These are phyloP conservation scores for Strix uralensis DNA, from an alignment of 2,113 vertebrate genomes.

Conservation along the genomic window DNA sequence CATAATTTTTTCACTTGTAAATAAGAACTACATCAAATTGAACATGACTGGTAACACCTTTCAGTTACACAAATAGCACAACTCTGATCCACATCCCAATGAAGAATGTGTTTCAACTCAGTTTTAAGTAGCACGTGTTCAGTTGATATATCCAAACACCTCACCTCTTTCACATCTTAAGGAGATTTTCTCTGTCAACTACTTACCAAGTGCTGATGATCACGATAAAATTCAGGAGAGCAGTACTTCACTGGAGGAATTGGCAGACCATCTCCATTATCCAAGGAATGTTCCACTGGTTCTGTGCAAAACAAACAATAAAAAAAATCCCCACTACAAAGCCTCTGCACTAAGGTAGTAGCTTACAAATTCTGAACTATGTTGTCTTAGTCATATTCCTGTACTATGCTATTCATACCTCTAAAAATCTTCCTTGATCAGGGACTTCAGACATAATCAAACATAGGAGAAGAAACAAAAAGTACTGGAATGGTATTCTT, in stretches of 20 bases:
- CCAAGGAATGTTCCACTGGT: slow-evolving; percentile 80
- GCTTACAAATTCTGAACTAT: not conserved
- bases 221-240: slow-evolving; percentile 84
- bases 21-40: not conserved
- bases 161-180: not conserved
- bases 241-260: slow-evolving; percentile 80
- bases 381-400: not conserved
- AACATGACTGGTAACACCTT: not conserved
- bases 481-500: not conserved
- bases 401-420: not conserved
- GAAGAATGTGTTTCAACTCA: not conserved
- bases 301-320: slow-evolving; percentile 67
- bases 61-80: not conserved
- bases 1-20: not conserved
- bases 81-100: not conserved
- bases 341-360: not conserved
- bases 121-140: not conserved
- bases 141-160: not conserved
- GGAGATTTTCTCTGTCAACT: not conserved
- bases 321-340: not conserved
- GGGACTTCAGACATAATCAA: not conserved
- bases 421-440: not conserved
- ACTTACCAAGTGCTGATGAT: slow-evolving; percentile 82
- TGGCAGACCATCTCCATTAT: slow-evolving; percentile 85
- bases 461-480: not conserved